Conservation (phyloP, 2,888 invertebrate genomes). For the Callosobruchus maculatus region DNA sequence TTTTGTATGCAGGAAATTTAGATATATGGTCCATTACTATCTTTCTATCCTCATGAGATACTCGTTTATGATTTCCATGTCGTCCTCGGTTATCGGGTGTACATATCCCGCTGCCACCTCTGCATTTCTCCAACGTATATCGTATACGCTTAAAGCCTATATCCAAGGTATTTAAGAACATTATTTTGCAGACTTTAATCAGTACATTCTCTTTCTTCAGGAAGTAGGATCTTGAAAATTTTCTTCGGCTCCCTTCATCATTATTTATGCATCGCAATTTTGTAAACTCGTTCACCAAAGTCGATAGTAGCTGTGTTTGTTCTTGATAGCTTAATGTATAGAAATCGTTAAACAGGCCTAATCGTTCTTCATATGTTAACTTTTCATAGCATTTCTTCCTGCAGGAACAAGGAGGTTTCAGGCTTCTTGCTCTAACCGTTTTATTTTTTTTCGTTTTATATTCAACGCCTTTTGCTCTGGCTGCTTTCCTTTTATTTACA, state of each 20-base stretch:
- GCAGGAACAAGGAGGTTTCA: conserved; percentile 7
- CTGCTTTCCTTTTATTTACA: conserved; percentile 4
- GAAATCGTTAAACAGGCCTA: conserved; percentile 2
- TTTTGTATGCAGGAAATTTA: conserved; percentile 7
- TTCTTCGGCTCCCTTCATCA: conserved; percentile 4
- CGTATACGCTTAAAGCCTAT: not conserved
- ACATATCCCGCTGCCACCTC: not conserved
- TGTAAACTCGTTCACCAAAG: conserved; percentile 1
- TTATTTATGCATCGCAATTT: not conserved
- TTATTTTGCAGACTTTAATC: conserved; percentile 7
- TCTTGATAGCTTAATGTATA: conserved; percentile 2
- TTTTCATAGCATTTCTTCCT: conserved; percentile 6
- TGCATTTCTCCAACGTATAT: not conserved
- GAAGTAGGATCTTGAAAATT: not conserved
- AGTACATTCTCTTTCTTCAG: not conserved
- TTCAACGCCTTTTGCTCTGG: conserved; percentile 3
- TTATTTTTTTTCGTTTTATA: conserved; percentile 9
- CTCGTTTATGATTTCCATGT: conserved; percentile 6
- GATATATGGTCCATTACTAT: conserved; percentile 6
- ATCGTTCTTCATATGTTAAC: conserved; percentile 4
- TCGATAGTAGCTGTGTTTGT: conserved; percentile 5
- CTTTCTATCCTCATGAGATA: conserved; percentile 3
- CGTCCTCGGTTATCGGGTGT: conserved; percentile 2
- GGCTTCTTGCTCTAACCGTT: conserved; percentile 2
- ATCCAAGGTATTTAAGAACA: conserved; percentile 6